These are phyloP conservation scores for Pherbina coryleti DNA, from an alignment of 2,888 invertebrate species.

Conservation along the genomic window DNA sequence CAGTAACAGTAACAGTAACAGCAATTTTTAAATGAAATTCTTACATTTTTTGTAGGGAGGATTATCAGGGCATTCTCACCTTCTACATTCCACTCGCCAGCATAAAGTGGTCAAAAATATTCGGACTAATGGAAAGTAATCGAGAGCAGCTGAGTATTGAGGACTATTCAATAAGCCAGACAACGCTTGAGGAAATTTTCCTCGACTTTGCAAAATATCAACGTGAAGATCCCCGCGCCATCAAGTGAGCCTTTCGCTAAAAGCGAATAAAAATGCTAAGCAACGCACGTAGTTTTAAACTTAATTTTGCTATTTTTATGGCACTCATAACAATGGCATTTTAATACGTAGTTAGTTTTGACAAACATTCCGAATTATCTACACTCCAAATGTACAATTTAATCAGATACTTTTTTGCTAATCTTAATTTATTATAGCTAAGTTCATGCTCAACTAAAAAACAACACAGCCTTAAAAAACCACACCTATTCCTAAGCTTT, in stretches of 20 bases:
- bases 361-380: background rate
- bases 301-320: background rate
- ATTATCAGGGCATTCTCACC: constrained; percentile 79
- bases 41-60: constrained; percentile 71
- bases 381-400: too few species aligned
- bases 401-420: background rate
- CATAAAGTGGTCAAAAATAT: constrained; percentile 78
- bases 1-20: background rate
- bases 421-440: background rate
- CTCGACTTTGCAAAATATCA: constrained; percentile 76
- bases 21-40: background rate
- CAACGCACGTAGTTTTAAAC: background rate
- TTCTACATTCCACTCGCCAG: constrained; percentile 75
- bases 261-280: background rate
- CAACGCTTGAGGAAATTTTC: constrained; percentile 85
- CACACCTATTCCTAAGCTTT: background rate
- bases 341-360: background rate
- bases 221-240: constrained; percentile 57
- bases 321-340: background rate
- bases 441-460: background rate
- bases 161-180: constrained; percentile 85
- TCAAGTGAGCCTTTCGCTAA: constrained; percentile 54
- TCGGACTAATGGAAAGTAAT: constrained; percentile 77
- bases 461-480: background rate
- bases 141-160: constrained; percentile 75